phyloP scores from a whole-genome alignment of 2,888 invertebrate species.

The Calliphora vomitoria region DNA sequence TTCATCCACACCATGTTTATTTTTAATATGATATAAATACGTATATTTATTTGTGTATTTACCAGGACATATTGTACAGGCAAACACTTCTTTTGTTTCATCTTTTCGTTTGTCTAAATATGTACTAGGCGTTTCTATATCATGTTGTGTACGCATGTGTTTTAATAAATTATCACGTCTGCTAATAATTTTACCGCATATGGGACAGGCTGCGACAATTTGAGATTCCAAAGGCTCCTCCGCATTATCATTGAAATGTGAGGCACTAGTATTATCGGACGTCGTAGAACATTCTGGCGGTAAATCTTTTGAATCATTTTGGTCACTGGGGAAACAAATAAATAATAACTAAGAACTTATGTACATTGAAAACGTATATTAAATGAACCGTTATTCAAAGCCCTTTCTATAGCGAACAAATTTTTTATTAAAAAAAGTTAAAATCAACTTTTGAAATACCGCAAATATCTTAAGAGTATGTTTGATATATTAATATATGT shows the following conservation, averaged over 20 bases:
- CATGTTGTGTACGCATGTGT: constrained; percentile 54
- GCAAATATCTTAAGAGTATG: too few species aligned
- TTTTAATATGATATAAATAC: constrained; percentile 40
- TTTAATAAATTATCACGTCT: constrained; percentile 33
- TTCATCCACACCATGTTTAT: constrained; percentile 41
- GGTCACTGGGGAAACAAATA: too few species aligned
- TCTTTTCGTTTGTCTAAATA: constrained; percentile 2
- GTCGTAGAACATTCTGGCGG: neutral
- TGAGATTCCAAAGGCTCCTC: neutral
- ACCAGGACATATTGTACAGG: constrained; percentile 40
- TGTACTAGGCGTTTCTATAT: constrained; percentile 24
- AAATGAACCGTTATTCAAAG: too few species aligned
- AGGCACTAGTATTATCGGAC: neutral
- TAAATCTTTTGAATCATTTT: neutral
- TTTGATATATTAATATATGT: too few species aligned
- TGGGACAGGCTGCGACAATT: constrained; percentile 9
- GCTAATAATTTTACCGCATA: constrained; percentile 32
- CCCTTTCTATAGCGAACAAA: too few species aligned
- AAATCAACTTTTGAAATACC: too few species aligned
- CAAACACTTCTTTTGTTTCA: neutral
- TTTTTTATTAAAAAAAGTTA: too few species aligned
- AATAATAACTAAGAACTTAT: neutral
- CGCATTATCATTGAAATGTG: too few species aligned
- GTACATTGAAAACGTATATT: too few species aligned
- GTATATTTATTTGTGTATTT: constrained; percentile 51